Evolutionary conservation across 2,888 invertebrate species (phyloP).

Genomic region (Eupithecia subfuscata): DNA sequence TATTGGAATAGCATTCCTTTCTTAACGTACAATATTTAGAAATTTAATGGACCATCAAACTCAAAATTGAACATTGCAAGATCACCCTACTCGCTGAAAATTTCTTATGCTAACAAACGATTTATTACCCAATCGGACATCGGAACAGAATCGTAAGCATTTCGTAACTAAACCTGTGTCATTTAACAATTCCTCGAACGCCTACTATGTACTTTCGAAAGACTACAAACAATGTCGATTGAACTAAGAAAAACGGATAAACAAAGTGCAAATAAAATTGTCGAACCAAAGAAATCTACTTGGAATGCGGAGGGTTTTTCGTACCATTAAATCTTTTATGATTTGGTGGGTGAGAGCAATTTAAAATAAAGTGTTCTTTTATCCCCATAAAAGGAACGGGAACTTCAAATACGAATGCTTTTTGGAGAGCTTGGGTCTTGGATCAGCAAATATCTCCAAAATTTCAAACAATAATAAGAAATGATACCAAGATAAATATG

Average conservation of each 20-base stretch:
- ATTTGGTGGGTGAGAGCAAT: conserved; percentile 11
- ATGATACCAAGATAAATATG: not conserved
- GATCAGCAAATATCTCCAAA: not conserved
- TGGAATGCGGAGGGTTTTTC: conserved; percentile 22
- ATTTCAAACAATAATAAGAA: not conserved
- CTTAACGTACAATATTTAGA: not conserved
- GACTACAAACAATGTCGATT: conserved; percentile 31
- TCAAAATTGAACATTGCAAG: conserved; percentile 15
- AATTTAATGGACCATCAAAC: conserved; percentile 8
- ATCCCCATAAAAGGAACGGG: not conserved
- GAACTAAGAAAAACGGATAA: conserved; percentile 19
- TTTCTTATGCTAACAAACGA: conserved; percentile 22
- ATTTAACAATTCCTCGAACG: conserved; percentile 43
- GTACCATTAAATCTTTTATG: conserved; percentile 24
- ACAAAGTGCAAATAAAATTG: conserved; percentile 10
- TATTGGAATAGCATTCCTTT: conserved; percentile 2
- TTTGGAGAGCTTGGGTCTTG: not conserved
- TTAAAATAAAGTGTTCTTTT: conserved; percentile 12
- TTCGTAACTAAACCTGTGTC: conserved; percentile 42
- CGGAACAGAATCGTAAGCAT: conserved; percentile 33
- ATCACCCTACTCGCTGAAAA: conserved; percentile 11
- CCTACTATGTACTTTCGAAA: conserved; percentile 43
- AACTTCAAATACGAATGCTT: not conserved
- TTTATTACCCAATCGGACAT: conserved; percentile 29
- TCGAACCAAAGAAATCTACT: not conserved